Evolutionary conservation across 2,888 invertebrate genomes (phyloP), one percentile per base, ranked within the genome.

Genomic region (Kuschelorhynchus macadamiae): DNA sequence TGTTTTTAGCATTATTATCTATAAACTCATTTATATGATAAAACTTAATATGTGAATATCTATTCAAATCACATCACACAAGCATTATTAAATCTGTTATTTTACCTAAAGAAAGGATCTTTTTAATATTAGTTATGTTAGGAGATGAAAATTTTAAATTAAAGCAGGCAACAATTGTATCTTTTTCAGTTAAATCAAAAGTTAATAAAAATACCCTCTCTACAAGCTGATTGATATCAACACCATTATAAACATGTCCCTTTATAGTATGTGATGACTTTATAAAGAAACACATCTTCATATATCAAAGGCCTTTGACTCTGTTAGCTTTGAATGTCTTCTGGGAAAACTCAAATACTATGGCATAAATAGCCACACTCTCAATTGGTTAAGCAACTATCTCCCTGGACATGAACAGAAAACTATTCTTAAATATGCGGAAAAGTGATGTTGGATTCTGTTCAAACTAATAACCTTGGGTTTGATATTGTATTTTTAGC

Each of bases 31-130:
- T 25, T 25, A 25, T 25, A 5, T 25, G 25, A 25, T 25, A 25
- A 7, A 25, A 36, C 11, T 36, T 36, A 36, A 4, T 36, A 36
- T 36, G 36, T 12, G 36, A 36, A 36, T 36, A 36, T 7, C 12
- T 36, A 3, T 36, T 36, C 5, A 32, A 32, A 32, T 32, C 9
- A 32, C 32, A 32, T 32, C 9, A n/a, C n/a, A n/a, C 9, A 11
- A 36, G 36, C 11, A 36, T 12, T 36, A 36, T 11, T 12, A 36
- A 36, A 12, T 36, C 11, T 7, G 36, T 36, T 36, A 11, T 36
- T 36, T 36, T 36, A 36, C 36, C 36, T 12, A 36, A 3, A n/a
- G 36, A 36, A 36, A 36, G n/a, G 36, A 36, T 36, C 36, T 36
- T 36, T 36, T 36, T 36, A 36, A 36, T 36, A 36, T 36, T 11